Evolutionary conservation across 2,113 vertebrate genomes (phyloP), one percentile per base, ranked within the genome.

Genomic region (Psephotus haematonotus): DNA sequence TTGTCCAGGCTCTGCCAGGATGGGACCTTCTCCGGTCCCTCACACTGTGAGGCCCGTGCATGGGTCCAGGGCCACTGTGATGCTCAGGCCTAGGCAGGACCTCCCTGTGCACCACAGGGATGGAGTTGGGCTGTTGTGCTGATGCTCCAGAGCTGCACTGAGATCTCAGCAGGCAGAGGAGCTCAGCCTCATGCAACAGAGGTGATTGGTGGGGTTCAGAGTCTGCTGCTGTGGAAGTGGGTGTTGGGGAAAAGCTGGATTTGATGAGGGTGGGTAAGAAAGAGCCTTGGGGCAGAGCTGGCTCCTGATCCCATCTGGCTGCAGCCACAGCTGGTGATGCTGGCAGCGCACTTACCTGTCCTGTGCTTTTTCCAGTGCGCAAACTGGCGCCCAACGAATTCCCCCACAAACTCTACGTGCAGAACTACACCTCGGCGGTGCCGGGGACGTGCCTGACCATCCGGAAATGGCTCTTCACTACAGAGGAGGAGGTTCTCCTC

Each of bases 381-480:
- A 99, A 99, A 76, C 91, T 99, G 98, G 99, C 99, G 1, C 99
- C 99, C 95, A 99, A 99, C 10, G 99, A 99, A 94, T 99, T 99
- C 93, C 99, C 99, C 37, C 99, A 99, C 98, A 99, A 99, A 97
- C 98, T 99, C 17, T 99, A 99, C 49, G 98, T 99, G 89, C 99
- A 99, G 98, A 99, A 99, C 94, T 99, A 99, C 96, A 99, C 99
- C 3, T 99, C 99, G 5, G 99, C 99, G 0, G 99, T 99, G 94
- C 99, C 99, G 1, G 99, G 99, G 8, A 99, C 99, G 2, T 99
- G 99, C 97, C 98, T 99, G 94, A 98, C 99, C 1, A 97, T 99
- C 78, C 98, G 99, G 25, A 99, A 99, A 94, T 99, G 99, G 99
- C 98, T 99, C 86, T 99, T 99, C 97, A 99, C 99, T 18, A 98